Percentiles rank a stretch among this genome's conserved stretches.
Conservation (phyloP, 1,140 invertebrate genomes). For the Listronotus bonariensis region DNA sequence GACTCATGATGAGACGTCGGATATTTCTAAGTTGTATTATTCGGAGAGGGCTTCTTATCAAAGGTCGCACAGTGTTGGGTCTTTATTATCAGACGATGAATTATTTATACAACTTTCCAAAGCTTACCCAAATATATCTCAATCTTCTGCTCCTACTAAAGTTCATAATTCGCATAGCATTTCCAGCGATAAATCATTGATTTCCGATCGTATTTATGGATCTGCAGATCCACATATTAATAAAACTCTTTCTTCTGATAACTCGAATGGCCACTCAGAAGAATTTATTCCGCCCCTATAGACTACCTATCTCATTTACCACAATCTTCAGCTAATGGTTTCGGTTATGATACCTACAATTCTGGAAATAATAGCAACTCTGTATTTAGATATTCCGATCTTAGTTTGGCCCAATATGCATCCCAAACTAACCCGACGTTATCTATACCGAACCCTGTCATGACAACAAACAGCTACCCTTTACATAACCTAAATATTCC, state of each 20-base stretch:
- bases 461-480: neutral
- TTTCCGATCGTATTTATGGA: neutral
- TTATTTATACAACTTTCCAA: neutral
- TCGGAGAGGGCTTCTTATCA: neutral
- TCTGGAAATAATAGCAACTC: neutral
- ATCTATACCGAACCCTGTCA: neutral
- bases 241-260: neutral
- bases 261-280: neutral
- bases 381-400: slow-evolving; percentile 7
- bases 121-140: too few species aligned
- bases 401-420: neutral
- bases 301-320: neutral
- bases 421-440: slow-evolving; percentile 3
- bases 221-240: neutral
- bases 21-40: neutral
- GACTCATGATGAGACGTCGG: neutral
- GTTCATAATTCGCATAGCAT: neutral
- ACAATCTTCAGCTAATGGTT: neutral
- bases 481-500: too few species aligned
- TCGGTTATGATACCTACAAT: neutral
- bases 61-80: slow-evolving; percentile 13
- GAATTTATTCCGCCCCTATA: neutral
- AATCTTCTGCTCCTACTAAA: neutral
- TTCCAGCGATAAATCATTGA: too few species aligned
- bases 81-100: slow-evolving; percentile 5